A percentile compares a stretch with the other conserved stretches of the same genome.
These are phyloP conservation scores for Tribolium castaneum DNA, from an alignment of 1,140 invertebrate species.

Conservation along the genomic window DNA sequence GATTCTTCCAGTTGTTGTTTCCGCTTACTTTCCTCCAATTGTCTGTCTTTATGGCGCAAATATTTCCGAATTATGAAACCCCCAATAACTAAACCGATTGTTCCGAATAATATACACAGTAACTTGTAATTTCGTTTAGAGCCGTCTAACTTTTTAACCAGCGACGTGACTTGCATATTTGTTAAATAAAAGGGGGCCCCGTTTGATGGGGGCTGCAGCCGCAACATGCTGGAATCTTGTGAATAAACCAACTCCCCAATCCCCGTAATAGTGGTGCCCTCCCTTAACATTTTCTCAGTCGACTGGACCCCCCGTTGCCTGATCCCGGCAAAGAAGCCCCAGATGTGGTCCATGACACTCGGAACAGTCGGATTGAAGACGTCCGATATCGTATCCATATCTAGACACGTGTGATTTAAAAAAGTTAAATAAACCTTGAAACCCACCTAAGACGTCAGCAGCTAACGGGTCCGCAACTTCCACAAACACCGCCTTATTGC, in stretches of 20 bases:
- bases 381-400: constrained; percentile 81
- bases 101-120: constrained; percentile 74
- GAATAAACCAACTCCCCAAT: constrained; percentile 75
- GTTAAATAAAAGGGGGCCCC: constrained; percentile 80
- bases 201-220: constrained; percentile 75
- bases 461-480: constrained; percentile 79
- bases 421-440: constrained; percentile 1
- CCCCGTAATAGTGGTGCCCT: constrained; percentile 80
- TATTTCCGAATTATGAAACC: constrained; percentile 74
- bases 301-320: constrained; percentile 80
- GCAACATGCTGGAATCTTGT: constrained; percentile 68
- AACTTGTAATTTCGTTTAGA: constrained; percentile 73
- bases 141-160: constrained; percentile 73
- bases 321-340: constrained; percentile 81
- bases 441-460: constrained; percentile 75
- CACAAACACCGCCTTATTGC: constrained; percentile 70
- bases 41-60: constrained; percentile 68
- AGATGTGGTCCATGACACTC: constrained; percentile 80
- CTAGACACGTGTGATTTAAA: constrained; percentile 57
- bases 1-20: constrained; percentile 71
- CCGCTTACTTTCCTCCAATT: constrained; percentile 68
- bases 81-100: constrained; percentile 73
- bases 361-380: constrained; percentile 78
- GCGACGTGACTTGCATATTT: constrained; percentile 64
- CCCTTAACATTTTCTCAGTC: constrained; percentile 82